These are phyloP conservation scores for Octomys mimax DNA, from an alignment of 2,797 vertebrate species.

Conservation along the genomic window DNA sequence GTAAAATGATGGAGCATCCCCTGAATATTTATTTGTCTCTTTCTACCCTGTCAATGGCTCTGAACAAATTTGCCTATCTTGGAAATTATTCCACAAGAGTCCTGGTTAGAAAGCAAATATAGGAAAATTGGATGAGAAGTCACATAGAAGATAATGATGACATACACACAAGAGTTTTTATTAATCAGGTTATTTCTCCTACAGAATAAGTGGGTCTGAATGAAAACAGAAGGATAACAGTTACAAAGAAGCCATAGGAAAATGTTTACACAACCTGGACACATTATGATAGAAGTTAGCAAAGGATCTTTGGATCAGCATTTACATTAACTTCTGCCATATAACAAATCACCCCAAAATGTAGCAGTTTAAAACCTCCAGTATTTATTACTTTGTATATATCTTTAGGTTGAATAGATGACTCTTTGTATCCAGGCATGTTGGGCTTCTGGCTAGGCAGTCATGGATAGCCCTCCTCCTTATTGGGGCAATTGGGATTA, in stretches of 20 bases:
- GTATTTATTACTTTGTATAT: background rate
- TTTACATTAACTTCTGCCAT: background rate
- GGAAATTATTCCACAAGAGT: constrained; percentile 15
- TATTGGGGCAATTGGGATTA: background rate
- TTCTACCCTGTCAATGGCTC: background rate
- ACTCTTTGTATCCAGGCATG: background rate
- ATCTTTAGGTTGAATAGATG: background rate
- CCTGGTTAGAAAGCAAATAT: constrained; percentile 40
- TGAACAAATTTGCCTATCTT: constrained; percentile 37
- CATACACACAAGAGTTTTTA: background rate
- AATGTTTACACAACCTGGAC: background rate
- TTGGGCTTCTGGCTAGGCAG: background rate
- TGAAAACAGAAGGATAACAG: background rate
- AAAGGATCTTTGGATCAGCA: background rate
- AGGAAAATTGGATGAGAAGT: constrained; percentile 26
- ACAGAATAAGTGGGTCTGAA: background rate
- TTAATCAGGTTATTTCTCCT: constrained; percentile 10
- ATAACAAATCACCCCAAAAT: background rate
- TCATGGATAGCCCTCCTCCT: background rate
- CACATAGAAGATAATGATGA: background rate
- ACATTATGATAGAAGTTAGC: background rate
- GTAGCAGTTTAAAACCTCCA: background rate
- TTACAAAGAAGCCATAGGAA: background rate
- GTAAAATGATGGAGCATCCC: background rate
- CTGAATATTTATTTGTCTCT: background rate